Percentiles rank a stretch among this genome's conserved stretches.
Conservation (phyloP, 2,888 invertebrate species). For the Tromatobia lineatoria region DNA sequence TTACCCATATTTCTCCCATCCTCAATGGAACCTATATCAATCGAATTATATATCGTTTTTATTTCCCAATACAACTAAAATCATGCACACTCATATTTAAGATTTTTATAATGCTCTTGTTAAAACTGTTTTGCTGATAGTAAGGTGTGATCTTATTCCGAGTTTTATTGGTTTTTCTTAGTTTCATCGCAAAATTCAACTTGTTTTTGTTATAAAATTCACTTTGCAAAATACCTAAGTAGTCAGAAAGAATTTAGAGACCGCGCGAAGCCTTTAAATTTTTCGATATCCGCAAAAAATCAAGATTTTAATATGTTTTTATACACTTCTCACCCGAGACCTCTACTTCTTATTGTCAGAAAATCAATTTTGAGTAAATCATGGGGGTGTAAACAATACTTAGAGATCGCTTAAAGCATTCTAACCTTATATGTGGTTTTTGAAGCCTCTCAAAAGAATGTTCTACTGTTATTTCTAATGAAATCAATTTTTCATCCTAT, state of each 20-base stretch:
- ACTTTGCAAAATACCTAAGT: background rate
- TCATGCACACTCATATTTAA: slow-evolving; percentile 1
- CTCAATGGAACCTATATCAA: slow-evolving; percentile 18
- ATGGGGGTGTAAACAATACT: slow-evolving; percentile 4
- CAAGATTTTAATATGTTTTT: background rate
- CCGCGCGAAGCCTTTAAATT: slow-evolving; percentile 4
- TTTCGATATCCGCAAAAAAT: slow-evolving; percentile 6
- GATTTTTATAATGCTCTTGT: slow-evolving; percentile 12
- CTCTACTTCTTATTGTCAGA: background rate
- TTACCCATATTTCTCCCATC: background rate
- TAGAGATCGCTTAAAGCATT: background rate
- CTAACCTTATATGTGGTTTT: slow-evolving; percentile 1
- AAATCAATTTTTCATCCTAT: background rate
- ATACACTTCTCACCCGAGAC: background rate
- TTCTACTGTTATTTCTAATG: slow-evolving; percentile 6
- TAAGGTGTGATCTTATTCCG: slow-evolving; percentile 9
- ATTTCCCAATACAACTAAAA: slow-evolving; percentile 1
- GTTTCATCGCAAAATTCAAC: slow-evolving; percentile 3
- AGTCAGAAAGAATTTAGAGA: slow-evolving; percentile 1
- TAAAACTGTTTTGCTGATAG: background rate
- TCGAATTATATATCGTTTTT: background rate
- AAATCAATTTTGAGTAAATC: background rate
- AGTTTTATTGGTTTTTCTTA: slow-evolving; percentile 2
- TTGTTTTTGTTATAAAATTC: slow-evolving; percentile 10
- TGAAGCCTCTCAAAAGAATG: background rate